Base-by-base conservation (phyloP, 2,888 invertebrate species). In the Auanema freiburgensis region DNA sequence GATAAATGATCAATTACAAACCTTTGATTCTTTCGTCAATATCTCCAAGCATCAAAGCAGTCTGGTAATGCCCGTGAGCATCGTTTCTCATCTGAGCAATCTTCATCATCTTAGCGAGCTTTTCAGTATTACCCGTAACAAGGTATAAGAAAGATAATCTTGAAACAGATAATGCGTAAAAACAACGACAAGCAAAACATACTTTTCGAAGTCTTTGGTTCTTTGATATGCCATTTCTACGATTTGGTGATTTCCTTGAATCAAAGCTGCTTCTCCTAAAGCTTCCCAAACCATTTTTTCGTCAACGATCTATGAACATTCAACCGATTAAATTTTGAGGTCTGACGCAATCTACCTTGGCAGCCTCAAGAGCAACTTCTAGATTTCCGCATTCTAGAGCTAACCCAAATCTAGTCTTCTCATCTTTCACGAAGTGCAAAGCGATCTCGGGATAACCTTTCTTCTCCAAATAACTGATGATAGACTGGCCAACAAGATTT, bases 171-270 rank as follows among this genome's bases (percentile, higher is more conserved):
- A 18, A 21, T 21, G 16, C 14, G 14, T 57, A 5, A 14, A 14
- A 10, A 42, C 11, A 46, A 12, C 3, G 44, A 12, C 4, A 55
- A 23, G 8, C 4, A n/a, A 14, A 42, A n/a, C 46, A 1, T 14
- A 51, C 86, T 96, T 96, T 85, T 98, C 97, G 85, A 98, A 99
- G 87, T 96, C 96, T 87, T 98, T 99, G 0, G 96, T 98, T 69
- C 97, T 89, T 84, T 99, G 97, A 86, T 99, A 99, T 83, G 96
- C 95, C 95, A 98, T 96, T 85, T 99, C 98, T 0, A 98, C 97
- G 55, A 91, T 87, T 85, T 89, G 87, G 59, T 76, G 76, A 50
- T 76, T 74, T 66, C 76, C 97, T 83, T 94, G 94, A 74, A 92
- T 87, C 23, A 97, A 86, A 0, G 98, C 97, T 0, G 94, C 92